Evolutionary conservation across 2,888 invertebrate species (phyloP), one percentile per base, ranked within the genome.

Genomic region (Microchrysa polita): DNA sequence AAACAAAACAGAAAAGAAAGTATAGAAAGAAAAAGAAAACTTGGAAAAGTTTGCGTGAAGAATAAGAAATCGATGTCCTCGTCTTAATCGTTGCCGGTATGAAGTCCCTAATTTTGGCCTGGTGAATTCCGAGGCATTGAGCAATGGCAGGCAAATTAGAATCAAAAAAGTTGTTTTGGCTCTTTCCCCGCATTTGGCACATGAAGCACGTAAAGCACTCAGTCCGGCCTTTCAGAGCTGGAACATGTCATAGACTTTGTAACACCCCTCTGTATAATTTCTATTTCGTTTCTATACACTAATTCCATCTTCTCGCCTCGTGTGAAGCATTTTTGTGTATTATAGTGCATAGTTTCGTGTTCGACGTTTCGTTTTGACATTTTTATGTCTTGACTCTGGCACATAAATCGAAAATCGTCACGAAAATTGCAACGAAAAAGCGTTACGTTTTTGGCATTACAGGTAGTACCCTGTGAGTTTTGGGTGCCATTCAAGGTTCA

Each of bases 1-100:
- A 14, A 14, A 14, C 5, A 55, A 55, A 55, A 18, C 1, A 20
- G 9, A 20, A 1, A 57, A 57, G 57, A 69, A 40, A 57, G 55
- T 55, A 57, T 55, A 57, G 55, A 57, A 69, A 42, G 55, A 20
- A 55, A 18, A 57, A 34, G 40, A 55, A 69, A 69, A n/a, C n/a
- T n/a, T n/a, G n/a, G 2, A 57, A 57, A 69, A 69, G 55, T 69
- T 69, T 55, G 69, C 69, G 69, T 69, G 69, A 69, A 42, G 55
- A 20, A 55, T 27, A 57, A 34, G 40, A 55, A 69, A 69, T 52
- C 18, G 27, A 53, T 67, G 52, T 53, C 67, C 23, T 67, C 27
- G 27, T 34, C 27, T 2, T 34, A 34, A 7, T 34, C 27, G 27
- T 34, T 34, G 27, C 27, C 52, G 23, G 48, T 55, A n/a, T n/a